Percentiles rank a stretch among this genome's conserved stretches.
phyloP scores from a whole-genome alignment of 2,888 invertebrate genomes.

The Drosophila hamatofila region DNA sequence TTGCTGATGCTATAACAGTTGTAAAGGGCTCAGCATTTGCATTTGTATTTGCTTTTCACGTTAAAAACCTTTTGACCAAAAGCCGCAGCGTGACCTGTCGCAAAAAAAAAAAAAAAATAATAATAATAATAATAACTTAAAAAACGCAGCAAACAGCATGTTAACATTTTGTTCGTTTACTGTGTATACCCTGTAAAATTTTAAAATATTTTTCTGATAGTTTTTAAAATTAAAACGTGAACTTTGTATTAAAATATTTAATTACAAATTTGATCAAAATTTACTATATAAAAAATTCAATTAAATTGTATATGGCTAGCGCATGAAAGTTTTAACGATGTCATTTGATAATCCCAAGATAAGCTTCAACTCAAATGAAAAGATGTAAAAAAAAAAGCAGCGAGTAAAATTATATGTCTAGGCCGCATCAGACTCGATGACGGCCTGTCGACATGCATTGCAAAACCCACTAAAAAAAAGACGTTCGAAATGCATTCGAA shows the following conservation, averaged over 20 bases:
- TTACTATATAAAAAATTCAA: background rate
- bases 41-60: conserved; percentile 43
- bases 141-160: too few relatives aligned
- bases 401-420: conserved; percentile 1
- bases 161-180: background rate
- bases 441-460: conserved; percentile 21
- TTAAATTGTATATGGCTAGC: background rate
- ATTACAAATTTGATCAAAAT: background rate
- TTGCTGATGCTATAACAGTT: background rate
- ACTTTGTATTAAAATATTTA: background rate
- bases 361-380: background rate
- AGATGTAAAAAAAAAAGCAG: background rate
- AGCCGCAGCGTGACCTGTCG: conserved; percentile 1
- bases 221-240: too few relatives aligned
- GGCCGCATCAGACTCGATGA: conserved; percentile 8
- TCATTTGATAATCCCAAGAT: background rate
- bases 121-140: too few relatives aligned
- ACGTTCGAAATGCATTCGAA: conserved; percentile 29
- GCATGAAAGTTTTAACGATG: background rate
- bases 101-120: background rate
- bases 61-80: conserved; percentile 14
- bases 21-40: conserved; percentile 40
- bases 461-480: conserved; percentile 16
- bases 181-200: conserved; percentile 3
- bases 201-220: too few relatives aligned